Base-by-base conservation (phyloP, 2,113 vertebrate genomes). In the Actinemys pallida region DNA sequence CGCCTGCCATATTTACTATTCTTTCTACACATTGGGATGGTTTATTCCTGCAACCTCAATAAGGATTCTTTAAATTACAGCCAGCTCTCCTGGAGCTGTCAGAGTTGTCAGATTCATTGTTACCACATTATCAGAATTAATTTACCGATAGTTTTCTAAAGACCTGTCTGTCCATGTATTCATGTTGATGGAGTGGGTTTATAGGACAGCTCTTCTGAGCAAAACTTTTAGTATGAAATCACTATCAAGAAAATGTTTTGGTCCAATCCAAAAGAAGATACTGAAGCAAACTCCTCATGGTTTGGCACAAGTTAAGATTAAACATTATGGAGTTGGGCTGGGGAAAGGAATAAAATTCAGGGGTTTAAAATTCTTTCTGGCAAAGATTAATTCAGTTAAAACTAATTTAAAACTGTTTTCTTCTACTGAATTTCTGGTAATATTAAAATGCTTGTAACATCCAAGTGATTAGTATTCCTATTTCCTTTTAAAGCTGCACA, bases 281-380 rank as follows among this genome's bases (percentile, higher is more conserved):
- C 85, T 83, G 53, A 92, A 62, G 49, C 10, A 89, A 90, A 53
- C 7, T 86, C 27, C 10, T 86, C 27, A 14, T 35, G 35, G 35
- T 35, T 69, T 3, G 20, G 14, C 16, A 54, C 78, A 31, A 31
- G 92, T 89, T 52, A 47, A 25, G 69, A 31, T 10, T 84, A 54
- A 84, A 25, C 8, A 1, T 0, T 82, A 27, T 80, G 78, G 47
- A 86, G 79, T 2, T 1, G 1, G 17, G 88, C 5, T 6, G 3
- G 17, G 24, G 5, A 79, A 89, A 65, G 31, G 62, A 3, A 11
- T 29, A 57, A 0, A 17, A 27, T 1, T 14, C 52, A 42, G 39
- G 62, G 45, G 27, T 27, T 92, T 92, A 1, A 1, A 76, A 6
- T 0, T 87, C 10, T 22, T 76, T 49, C 35, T 72, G 39, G 19